Base-by-base conservation (phyloP, 1,140 invertebrate species). In the Kradibia gibbosae region DNA sequence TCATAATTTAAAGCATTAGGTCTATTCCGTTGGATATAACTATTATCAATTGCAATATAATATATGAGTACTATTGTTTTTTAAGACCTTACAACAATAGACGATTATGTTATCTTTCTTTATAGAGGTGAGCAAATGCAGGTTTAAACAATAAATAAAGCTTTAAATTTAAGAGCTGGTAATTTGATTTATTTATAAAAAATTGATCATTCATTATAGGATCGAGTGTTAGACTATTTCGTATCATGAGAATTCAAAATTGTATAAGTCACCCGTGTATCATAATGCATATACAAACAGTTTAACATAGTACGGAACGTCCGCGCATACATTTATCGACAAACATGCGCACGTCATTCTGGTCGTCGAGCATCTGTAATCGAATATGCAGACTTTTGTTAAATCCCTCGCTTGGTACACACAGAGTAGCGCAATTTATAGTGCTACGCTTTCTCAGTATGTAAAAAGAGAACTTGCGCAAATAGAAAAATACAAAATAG, bases 351-450 rank as follows among this genome's bases (percentile, higher is more conserved):
- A 62, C 72, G 79, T 85, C 79, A 84, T 82, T 84, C 73, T 77
- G 57, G 39, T 57, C 80, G 84, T 80, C 77, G 79, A 77, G 80
- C 80, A 81, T 82, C 81, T 79, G 81, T 82, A 82, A 82, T 78
- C 81, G 81, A 82, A 82, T 79, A 82, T 79, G 76, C 71, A 82
- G 81, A 82, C 79, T 82, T 82, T 79, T 71, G 81, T 79, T 82
- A 74, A 78, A 82, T 78, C 67, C 76, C 80, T 72, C 78, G 73
- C 62, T 57, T 42, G 57, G 42, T 1, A 39, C 22, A 75, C 72
- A 75, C 60, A 67, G 83, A 83, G 83, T 82, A 82, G 84, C 79
- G 71, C 84, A 84, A 76, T 86, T 85, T 86, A 83, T 78, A 70
- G 84, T 81, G 82, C 77, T 72, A 76, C 85, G 84, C 78, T 79